Percentiles rank a stretch among this genome's conserved stretches.
Conservation (phyloP, 1,140 invertebrate species). For the Goniozus legneri region DNA sequence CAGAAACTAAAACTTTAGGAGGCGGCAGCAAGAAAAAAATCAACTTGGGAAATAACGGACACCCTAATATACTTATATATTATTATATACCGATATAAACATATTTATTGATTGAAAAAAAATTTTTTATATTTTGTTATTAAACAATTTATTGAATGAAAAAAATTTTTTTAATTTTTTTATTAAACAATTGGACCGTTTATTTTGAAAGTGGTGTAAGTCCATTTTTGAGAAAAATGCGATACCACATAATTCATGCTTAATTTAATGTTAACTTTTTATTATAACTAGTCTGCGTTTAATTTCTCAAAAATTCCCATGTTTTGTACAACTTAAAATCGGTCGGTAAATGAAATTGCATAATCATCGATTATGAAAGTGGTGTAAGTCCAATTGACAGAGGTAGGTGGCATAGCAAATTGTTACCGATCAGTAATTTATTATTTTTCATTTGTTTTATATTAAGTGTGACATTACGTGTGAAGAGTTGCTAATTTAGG, state of each 20-base stretch:
- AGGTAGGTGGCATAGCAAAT: neutral
- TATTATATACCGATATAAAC: no score
- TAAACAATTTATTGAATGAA: no score
- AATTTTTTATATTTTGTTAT: no score
- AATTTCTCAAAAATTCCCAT: neutral
- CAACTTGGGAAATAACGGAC: slow-evolving; percentile 13
- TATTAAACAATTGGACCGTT: neutral
- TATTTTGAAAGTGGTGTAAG: neutral
- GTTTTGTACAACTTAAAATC: neutral
- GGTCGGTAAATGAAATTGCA: neutral
- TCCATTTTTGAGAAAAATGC: neutral
- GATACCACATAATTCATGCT: slow-evolving; percentile 1
- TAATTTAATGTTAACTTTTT: slow-evolving; percentile 1
- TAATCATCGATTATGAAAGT: slow-evolving; percentile 1
- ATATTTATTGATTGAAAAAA: no score
- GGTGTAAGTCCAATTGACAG: neutral
- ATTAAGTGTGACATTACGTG: neutral
- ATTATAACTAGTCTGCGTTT: neutral
- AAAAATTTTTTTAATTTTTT: no score
- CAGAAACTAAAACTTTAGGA: slow-evolving; percentile 10
- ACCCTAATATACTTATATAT: slow-evolving; percentile 2
- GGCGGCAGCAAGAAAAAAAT: slow-evolving; percentile 8
- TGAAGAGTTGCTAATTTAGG: neutral
- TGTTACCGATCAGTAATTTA: neutral
- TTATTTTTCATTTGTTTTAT: neutral